Evolutionary conservation across 2,888 invertebrate genomes (phyloP), one percentile per base, ranked within the genome.

Genomic region (Euzetes globulus): DNA sequence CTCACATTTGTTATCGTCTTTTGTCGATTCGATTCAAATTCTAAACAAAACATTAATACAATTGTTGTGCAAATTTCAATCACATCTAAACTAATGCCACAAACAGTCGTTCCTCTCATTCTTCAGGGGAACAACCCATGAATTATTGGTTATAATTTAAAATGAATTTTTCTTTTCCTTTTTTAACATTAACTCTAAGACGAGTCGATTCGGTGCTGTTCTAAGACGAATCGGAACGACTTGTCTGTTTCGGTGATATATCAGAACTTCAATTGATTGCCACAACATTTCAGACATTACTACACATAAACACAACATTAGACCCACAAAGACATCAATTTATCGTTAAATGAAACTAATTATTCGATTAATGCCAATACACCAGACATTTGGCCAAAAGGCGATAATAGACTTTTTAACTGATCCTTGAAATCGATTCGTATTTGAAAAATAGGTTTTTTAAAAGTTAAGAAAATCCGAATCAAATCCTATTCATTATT

Each of bases 1-100:
- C 63, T 63, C 63, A 63, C 37, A 37, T 63, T 37, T 33, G 63
- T 63, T 63, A 63, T 63, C 63, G 63, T 63, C 63, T 33, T 63
- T 58, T 58, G 58, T 58, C 58, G 58, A 58, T 58, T 63, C 9
- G 37, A 63, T 63, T n/a, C 63, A 60, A 63, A 33, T 63, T 55
- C 25, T 37, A 63, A 52, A 29, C 17, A 33, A 63, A 63, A 63
- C 63, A 63, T 63, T 63, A 25, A 22, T 55, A 22, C 22, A 55
- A 55, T 55, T 63, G 33, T 63, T 63, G 17, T 63, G 63, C 63
- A 63, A 55, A 55, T 55, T 55, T 55, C 22, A 25, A 55, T 22
- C 55, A 55, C 55, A 55, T 63, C 22, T 33, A 33, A 33, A 33
- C 63, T 15, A 25, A 58, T 58, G 29, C 58, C 58, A 58, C 58